phyloP scores from a whole-genome alignment of 2,888 invertebrate genomes.

The Eurois occulta region DNA sequence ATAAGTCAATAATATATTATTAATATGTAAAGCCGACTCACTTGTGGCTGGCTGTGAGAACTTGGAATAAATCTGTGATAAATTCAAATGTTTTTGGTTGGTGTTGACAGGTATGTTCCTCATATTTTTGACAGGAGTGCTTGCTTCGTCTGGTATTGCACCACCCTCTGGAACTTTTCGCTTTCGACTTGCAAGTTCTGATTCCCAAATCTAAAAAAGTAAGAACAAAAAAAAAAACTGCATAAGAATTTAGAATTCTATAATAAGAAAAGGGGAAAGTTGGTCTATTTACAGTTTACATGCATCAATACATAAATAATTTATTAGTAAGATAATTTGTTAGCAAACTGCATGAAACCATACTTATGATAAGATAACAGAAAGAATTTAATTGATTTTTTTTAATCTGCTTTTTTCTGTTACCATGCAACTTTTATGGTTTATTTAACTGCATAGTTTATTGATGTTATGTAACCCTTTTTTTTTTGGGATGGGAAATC shows the following conservation, averaged over 20 bases:
- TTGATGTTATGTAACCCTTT: slow-evolving; percentile 34
- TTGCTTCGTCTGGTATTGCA: slow-evolving; percentile 77
- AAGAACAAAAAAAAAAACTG: neutral
- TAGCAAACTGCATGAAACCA: neutral
- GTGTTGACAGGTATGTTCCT: slow-evolving; percentile 85
- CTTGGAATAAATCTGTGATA: slow-evolving; percentile 88
- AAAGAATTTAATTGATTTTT: neutral
- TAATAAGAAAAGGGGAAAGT: neutral
- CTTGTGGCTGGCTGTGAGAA: slow-evolving; percentile 87
- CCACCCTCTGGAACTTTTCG: slow-evolving; percentile 84
- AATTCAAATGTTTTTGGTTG: slow-evolving; percentile 87
- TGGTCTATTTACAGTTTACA: neutral
- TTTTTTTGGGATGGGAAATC: no score
- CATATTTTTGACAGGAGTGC: slow-evolving; percentile 84
- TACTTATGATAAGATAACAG: neutral
- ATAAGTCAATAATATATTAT: slow-evolving; percentile 4
- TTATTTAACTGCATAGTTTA: slow-evolving; percentile 20
- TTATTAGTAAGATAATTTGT: no score
- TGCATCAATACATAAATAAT: neutral
- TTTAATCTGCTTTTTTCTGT: neutral
- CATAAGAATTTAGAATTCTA: neutral
- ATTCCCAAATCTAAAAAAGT: slow-evolving; percentile 84
- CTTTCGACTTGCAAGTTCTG: slow-evolving; percentile 85
- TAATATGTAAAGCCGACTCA: slow-evolving; percentile 69
- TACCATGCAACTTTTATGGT: slow-evolving; percentile 23